phyloP scores from a whole-genome alignment of 2,888 invertebrate genomes.

The Lacanobia wlatinum region DNA sequence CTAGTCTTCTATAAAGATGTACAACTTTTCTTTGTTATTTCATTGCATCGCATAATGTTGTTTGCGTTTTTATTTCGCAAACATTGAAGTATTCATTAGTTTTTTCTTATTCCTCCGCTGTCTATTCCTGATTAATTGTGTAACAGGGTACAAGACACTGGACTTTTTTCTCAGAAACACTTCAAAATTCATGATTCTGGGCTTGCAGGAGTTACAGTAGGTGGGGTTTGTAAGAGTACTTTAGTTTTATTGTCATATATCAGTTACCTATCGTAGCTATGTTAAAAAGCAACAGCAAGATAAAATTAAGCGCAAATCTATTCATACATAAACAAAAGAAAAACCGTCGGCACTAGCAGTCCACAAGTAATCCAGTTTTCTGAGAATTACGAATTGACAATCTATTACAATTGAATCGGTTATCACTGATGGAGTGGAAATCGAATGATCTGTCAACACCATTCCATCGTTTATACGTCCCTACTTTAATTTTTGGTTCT shows the following conservation, averaged over 20 bases:
- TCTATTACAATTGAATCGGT: constrained; percentile 40
- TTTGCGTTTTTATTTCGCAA: not conserved
- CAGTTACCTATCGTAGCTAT: too few relatives aligned
- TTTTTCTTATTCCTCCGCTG: not conserved
- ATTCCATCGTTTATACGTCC: constrained; percentile 28
- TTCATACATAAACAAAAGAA: not conserved
- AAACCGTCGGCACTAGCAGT: not conserved
- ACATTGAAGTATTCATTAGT: not conserved
- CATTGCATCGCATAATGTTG: too few relatives aligned
- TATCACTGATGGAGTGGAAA: constrained; percentile 47
- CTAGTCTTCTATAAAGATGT: not conserved
- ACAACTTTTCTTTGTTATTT: too few relatives aligned
- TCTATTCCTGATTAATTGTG: not conserved
- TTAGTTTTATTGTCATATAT: too few relatives aligned
- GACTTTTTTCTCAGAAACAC: not conserved
- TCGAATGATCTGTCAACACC: constrained; percentile 53
- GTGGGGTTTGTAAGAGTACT: too few relatives aligned
- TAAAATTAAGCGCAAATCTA: not conserved
- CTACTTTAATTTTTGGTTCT: constrained; percentile 45
- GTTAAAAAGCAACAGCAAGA: not conserved
- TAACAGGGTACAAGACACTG: not conserved
- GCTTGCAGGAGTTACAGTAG: too few relatives aligned
- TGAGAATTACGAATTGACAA: constrained; percentile 30
- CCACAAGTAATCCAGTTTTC: constrained; percentile 18
- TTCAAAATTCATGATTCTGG: not conserved